Conservation (phyloP, 2,797 vertebrate genomes). For the Bradypus variegatus region DNA sequence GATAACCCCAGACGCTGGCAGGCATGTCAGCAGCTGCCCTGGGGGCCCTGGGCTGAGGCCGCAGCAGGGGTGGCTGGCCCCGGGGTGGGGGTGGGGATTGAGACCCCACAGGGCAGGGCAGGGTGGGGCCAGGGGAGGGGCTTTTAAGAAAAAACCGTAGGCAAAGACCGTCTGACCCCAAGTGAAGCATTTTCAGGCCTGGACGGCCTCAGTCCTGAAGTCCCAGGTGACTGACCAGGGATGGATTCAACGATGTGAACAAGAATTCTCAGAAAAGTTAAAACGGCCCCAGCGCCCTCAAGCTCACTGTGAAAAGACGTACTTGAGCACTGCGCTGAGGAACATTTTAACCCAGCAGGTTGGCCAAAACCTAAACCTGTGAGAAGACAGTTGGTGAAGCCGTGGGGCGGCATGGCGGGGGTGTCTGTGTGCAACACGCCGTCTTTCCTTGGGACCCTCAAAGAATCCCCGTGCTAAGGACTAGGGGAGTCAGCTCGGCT, state of each 20-base stretch:
- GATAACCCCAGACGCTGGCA: not conserved
- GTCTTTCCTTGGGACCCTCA: too few relatives aligned
- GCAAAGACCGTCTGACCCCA: not conserved
- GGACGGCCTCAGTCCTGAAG: not conserved
- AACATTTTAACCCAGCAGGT: not conserved
- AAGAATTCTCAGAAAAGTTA: not conserved
- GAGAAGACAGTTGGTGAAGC: not conserved
- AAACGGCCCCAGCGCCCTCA: rapidly evolving
- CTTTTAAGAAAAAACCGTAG: rapidly evolving
- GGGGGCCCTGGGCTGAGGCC: not conserved
- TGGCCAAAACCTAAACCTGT: not conserved
- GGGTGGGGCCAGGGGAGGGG: not conserved
- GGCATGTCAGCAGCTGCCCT: not conserved
- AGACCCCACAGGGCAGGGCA: not conserved
- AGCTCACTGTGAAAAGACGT: not conserved
- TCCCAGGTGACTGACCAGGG: not conserved
- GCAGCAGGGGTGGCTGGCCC: not conserved
- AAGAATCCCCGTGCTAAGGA: too few relatives aligned
- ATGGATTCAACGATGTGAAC: not conserved
- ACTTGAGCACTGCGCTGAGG: too few relatives aligned
- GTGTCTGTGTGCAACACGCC: too few relatives aligned
- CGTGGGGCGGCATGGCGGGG: too few relatives aligned
- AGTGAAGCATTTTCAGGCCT: not conserved
- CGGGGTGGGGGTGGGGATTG: not conserved
- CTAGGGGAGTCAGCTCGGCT: too few relatives aligned